phyloP scores from a whole-genome alignment of 92 coral and sea anemone genomes.

The Bergia puertoricense region DNA sequence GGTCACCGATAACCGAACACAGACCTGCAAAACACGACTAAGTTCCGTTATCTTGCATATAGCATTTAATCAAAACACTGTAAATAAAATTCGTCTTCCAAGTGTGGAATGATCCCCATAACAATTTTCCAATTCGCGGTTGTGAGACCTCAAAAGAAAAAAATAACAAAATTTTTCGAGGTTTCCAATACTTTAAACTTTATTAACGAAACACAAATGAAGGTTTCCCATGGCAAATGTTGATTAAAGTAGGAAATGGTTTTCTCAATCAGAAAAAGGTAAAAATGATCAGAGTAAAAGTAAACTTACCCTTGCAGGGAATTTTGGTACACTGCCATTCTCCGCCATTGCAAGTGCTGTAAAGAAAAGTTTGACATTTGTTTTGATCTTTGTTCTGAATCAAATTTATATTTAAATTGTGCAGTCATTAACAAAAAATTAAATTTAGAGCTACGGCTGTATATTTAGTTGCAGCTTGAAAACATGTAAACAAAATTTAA shows the following conservation, averaged over 20 bases:
- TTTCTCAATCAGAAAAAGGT: no score
- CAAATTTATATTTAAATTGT: background rate
- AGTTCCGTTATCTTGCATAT: background rate
- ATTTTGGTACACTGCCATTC: slow-evolving; percentile 72
- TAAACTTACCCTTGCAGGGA: slow-evolving; percentile 78
- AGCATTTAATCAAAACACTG: background rate
- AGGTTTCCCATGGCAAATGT: background rate
- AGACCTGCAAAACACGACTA: slow-evolving; percentile 51
- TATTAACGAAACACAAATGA: no score
- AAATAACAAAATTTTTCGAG: no score
- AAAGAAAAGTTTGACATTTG: background rate
- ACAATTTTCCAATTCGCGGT: no score
- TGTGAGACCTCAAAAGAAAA: no score
- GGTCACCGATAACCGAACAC: slow-evolving; percentile 78
- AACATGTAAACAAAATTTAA: no score
- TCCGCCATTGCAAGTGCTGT: slow-evolving; percentile 90
- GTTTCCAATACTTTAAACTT: no score
- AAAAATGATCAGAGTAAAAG: background rate
- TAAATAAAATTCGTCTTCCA: background rate
- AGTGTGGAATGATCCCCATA: no score
- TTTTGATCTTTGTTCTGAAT: background rate
- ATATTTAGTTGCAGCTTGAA: background rate
- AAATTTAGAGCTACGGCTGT: background rate
- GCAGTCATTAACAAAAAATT: no score
- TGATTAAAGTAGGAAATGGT: no score